A percentile compares a stretch with the other conserved stretches of the same genome.
Conservation (phyloP, 2,797 vertebrate genomes). For the Discoglossus pictus region DNA sequence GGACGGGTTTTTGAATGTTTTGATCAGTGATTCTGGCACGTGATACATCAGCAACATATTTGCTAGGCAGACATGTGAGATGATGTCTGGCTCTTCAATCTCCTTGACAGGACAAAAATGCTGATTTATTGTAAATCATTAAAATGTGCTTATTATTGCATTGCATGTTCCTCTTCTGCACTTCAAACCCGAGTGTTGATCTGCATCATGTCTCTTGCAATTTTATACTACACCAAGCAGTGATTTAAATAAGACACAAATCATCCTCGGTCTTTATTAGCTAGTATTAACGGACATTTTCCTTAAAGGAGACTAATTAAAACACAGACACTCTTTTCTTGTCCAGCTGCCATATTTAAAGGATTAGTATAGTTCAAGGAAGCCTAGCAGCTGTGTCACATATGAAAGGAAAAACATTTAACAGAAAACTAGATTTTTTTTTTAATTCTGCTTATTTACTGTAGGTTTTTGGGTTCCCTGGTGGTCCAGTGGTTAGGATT, state of each 20-base stretch:
- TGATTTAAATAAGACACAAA: slow-evolving; percentile 76
- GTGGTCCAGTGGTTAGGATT: no score
- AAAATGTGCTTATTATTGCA: slow-evolving; percentile 98
- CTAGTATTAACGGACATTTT: slow-evolving; percentile 73
- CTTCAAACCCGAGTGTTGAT: slow-evolving; percentile 77
- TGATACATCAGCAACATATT: slow-evolving; percentile 96
- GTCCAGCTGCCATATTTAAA: slow-evolving; percentile 57
- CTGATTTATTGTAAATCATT: slow-evolving; percentile 99
- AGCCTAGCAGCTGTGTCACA: no score
- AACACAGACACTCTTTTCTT: slow-evolving; percentile 71
- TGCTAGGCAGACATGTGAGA: slow-evolving; percentile 95
- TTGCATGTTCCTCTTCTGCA: slow-evolving; percentile 84
- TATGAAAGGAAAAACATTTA: no score
- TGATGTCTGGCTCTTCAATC: slow-evolving; percentile 96
- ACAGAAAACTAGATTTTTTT: no score
- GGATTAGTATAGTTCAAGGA: no score
- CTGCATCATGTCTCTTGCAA: slow-evolving; percentile 75
- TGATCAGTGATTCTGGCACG: slow-evolving; percentile 94
- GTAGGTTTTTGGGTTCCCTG: no score
- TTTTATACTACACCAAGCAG: slow-evolving; percentile 80
- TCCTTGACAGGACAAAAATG: slow-evolving; percentile 92
- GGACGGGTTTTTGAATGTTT: slow-evolving; percentile 77
- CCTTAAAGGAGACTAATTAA: slow-evolving; percentile 80
- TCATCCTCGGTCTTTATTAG: slow-evolving; percentile 77
- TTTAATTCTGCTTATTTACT: no score